These are phyloP conservation scores for Corythornis cristatus DNA, from an alignment of 2,113 vertebrate species.

Conservation along the genomic window DNA sequence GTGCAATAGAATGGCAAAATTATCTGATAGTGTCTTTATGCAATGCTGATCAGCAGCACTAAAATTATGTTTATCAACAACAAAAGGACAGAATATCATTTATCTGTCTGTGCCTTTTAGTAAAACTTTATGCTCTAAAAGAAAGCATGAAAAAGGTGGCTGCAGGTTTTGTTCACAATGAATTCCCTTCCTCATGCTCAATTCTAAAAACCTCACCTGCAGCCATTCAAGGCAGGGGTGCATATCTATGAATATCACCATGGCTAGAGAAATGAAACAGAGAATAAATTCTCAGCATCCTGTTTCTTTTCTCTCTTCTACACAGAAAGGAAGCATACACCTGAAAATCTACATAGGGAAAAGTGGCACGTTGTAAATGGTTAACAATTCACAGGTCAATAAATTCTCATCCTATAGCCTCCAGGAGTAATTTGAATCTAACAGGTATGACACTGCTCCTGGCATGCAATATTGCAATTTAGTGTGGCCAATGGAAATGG, in stretches of 20 bases:
- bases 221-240: neutral
- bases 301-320: neutral
- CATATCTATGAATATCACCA: neutral
- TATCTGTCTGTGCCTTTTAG: neutral
- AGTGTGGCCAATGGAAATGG: conserved; percentile 63
- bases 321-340: neutral
- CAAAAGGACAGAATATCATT: neutral
- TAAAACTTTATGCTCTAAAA: neutral
- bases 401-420: conserved; percentile 26
- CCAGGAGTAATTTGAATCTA: conserved; percentile 18
- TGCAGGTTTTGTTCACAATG: neutral
- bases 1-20: neutral
- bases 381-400: conserved; percentile 31
- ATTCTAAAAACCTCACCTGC: neutral
- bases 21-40: neutral
- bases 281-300: neutral
- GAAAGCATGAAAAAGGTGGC: neutral
- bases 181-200: neutral
- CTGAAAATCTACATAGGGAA: neutral
- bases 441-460: conserved; percentile 41
- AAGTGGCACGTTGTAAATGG: neutral
- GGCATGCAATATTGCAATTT: conserved; percentile 58
- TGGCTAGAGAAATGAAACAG: neutral
- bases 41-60: neutral
- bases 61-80: neutral